Conservation (phyloP, 2,797 vertebrate species). For the Psittacula derbiana region DNA sequence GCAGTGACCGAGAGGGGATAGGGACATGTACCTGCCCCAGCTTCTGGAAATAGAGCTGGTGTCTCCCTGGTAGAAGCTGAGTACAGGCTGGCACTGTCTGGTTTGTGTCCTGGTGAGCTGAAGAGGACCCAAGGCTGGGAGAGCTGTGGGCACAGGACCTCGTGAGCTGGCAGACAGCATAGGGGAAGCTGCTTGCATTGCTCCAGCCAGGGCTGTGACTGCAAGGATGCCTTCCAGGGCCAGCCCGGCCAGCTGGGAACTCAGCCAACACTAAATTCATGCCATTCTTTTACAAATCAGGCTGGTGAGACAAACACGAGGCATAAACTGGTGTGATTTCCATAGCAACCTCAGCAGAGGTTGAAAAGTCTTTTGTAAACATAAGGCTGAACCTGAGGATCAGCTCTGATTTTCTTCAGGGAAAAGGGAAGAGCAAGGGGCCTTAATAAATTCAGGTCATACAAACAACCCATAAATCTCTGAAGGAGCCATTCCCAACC, state of each 20-base stretch:
- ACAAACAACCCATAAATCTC: conserved; percentile 15
- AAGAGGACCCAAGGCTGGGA: neutral
- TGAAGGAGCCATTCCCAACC: neutral
- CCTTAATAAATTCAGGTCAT: conserved; percentile 18
- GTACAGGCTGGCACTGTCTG: neutral
- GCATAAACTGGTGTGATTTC: conserved; percentile 44
- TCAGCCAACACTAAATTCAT: conserved; percentile 43
- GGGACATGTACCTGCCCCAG: accelerated
- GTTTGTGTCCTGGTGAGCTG: neutral
- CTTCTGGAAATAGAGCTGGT: neutral
- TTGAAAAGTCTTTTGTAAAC: conserved; percentile 60
- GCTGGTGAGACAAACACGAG: conserved; percentile 52
- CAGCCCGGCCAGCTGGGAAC: conserved; percentile 1
- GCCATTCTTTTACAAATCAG: conserved; percentile 65
- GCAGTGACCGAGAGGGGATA: neutral
- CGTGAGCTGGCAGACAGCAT: neutral
- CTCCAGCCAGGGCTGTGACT: conserved; percentile 12
- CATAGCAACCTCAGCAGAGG: conserved; percentile 53
- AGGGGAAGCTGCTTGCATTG: neutral
- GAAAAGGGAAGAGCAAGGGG: neutral
- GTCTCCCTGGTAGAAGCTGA: neutral
- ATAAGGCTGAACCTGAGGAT: conserved; percentile 9
- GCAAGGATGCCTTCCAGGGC: conserved; percentile 19
- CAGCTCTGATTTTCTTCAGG: neutral
- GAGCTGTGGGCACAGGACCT: neutral